These are phyloP conservation scores for Anguilla megastoma DNA, from an alignment of 2,797 vertebrate species.

Conservation along the genomic window DNA sequence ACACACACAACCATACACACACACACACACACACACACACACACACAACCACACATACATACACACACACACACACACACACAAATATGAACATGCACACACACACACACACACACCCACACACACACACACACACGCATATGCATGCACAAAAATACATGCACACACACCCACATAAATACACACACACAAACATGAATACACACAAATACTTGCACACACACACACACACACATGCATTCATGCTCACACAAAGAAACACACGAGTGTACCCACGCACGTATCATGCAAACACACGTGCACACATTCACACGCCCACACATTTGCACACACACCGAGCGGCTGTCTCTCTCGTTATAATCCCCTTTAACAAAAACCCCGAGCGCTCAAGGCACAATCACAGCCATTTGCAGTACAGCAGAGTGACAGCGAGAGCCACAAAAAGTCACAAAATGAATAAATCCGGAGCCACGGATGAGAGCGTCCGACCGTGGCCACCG, in stretches of 20 bases:
- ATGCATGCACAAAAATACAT: too few relatives aligned
- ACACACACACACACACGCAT: background rate
- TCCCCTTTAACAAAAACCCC: too few relatives aligned
- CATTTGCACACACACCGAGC: too few relatives aligned
- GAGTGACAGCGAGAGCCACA: background rate
- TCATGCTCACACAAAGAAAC: too few relatives aligned
- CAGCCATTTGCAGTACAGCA: background rate
- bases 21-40: too few relatives aligned
- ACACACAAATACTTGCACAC: conserved; percentile 3
- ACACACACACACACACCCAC: background rate
- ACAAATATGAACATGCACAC: background rate
- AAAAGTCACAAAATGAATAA: background rate
- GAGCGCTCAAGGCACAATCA: background rate
- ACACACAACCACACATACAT: too few relatives aligned
- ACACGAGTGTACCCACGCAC: too few relatives aligned
- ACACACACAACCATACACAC: too few relatives aligned
- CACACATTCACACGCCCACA: too few relatives aligned
- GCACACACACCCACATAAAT: background rate
- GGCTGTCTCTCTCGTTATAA: too few relatives aligned
- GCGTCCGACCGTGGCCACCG: background rate
- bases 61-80: background rate
- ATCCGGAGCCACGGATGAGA: background rate
- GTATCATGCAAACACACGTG: too few relatives aligned
- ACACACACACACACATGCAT: background rate
- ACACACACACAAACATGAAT: background rate